Base-by-base conservation (phyloP, 2,888 invertebrate species). In the Acronicta psi region DNA sequence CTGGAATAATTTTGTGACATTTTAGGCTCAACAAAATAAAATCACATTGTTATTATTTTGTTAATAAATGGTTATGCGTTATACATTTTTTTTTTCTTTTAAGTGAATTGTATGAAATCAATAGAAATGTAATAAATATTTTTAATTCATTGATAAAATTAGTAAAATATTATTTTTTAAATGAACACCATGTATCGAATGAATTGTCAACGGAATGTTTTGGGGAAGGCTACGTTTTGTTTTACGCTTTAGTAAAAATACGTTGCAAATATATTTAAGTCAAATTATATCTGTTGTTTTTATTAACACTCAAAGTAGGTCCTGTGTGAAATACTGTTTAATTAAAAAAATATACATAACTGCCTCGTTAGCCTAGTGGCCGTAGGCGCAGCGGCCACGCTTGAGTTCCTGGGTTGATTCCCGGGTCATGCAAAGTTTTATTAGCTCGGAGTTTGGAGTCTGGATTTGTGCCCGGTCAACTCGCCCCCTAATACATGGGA, bases 251-350 rank as follows among this genome's bases (percentile, higher is more conserved):
- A 85, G 83, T 86, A 85, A 85, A 80, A 80, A 88, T 90, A 88
- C 82, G 86, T 89, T 90, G 89, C 88, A 87, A 90, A 89, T 91
- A 91, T 86, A 89, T 81, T 82, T 88, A 89, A 87, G 85, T 85
- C 79, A 88, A 84, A 84, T 80, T 77, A 77, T 54, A 50, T 42
- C 46, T 14, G 58, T 74, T 61, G 70, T 83, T 87, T 87, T 79
- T 69, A 77, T 83, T 52, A 31, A 44, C 31, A 29, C 3, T 25
- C 25, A 2, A 11, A 29, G 29, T 29, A 11, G 11, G 1, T 1
- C 29, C 29, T 11, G 3, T 2, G 5, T 3, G 4, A 13, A 18
- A 7, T 41, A 20, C 1, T 7, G 7, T 1, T 23, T 1, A 23
- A 23, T 23, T 1, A 23, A 23, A 3, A 23, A 1, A 7, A 7